Conservation (phyloP, 53 echinoderm and acorn worm species). For the Hippasteria phrygiana region DNA sequence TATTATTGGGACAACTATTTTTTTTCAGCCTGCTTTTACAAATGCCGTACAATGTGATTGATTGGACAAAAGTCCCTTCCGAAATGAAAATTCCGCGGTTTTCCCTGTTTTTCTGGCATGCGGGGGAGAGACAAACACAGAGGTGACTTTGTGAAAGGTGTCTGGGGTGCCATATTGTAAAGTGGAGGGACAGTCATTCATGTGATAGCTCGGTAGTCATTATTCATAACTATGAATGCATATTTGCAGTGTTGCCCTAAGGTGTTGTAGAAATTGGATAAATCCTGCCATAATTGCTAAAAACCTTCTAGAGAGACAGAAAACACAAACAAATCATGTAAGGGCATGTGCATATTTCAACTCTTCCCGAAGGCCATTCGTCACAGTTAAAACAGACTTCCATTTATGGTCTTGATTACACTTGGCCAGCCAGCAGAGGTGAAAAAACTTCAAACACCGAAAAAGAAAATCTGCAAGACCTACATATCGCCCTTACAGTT, state of each 20-base stretch:
- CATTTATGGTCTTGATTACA: neutral
- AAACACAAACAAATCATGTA: too few species aligned
- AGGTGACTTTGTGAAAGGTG: neutral
- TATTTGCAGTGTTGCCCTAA: too few species aligned
- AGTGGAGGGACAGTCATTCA: too few species aligned
- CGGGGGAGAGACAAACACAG: neutral
- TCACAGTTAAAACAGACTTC: too few species aligned
- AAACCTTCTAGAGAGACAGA: too few species aligned
- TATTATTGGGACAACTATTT: conserved; percentile 3
- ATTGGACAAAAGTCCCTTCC: conserved; percentile 1
- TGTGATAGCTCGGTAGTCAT: too few species aligned
- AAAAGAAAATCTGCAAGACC: neutral
- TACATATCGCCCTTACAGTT: neutral
- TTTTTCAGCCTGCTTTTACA: neutral
- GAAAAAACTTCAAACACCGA: neutral
- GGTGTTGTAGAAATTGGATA: too few species aligned
- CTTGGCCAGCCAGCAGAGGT: neutral
- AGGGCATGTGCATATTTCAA: too few species aligned
- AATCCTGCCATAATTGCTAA: too few species aligned
- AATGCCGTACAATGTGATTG: conserved; percentile 14
- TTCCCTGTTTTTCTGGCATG: neutral
- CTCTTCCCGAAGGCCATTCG: too few species aligned
- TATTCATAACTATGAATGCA: too few species aligned
- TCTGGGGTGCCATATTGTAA: too few species aligned
- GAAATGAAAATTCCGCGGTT: neutral